phyloP scores from a whole-genome alignment of 2,113 vertebrate species.

The Xiphias gladius region DNA sequence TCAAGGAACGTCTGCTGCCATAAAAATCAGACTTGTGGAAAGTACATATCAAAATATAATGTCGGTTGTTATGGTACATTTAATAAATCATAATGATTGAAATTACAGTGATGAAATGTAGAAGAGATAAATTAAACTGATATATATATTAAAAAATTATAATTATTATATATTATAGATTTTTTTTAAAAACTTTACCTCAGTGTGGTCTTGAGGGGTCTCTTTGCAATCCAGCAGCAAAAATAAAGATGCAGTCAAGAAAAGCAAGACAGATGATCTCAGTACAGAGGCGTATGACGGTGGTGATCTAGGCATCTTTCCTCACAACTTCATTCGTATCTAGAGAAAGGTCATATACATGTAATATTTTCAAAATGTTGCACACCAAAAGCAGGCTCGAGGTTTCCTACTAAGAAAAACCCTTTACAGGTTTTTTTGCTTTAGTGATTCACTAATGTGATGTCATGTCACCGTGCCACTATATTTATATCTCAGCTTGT shows the following conservation, averaged over 20 bases:
- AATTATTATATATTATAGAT: too few relatives aligned
- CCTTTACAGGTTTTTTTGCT: constrained; percentile 7
- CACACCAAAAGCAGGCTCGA: not conserved
- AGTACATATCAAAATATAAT: too few relatives aligned
- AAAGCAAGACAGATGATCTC: constrained; percentile 37
- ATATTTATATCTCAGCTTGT: constrained; percentile 3
- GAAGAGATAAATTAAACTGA: not conserved
- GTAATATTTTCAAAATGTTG: constrained; percentile 6
- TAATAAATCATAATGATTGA: not conserved
- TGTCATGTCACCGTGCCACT: not conserved
- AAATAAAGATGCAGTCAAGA: constrained; percentile 55
- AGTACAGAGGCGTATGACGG: constrained; percentile 9
- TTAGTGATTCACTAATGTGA: constrained; percentile 12
- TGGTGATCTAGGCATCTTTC: constrained; percentile 53
- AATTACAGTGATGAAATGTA: not conserved
- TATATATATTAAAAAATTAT: too few relatives aligned
- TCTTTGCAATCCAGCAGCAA: constrained; percentile 49
- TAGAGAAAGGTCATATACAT: not conserved
- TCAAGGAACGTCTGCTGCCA: too few relatives aligned
- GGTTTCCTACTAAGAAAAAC: not conserved
- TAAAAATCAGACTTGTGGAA: too few relatives aligned
- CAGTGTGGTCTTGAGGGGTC: constrained; percentile 1
- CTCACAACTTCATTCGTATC: not conserved
- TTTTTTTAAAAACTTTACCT: constrained; percentile 50
- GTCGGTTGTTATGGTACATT: not conserved